These are phyloP conservation scores for Cosmorhoe ocellata DNA, from an alignment of 2,888 invertebrate genomes.

Conservation along the genomic window DNA sequence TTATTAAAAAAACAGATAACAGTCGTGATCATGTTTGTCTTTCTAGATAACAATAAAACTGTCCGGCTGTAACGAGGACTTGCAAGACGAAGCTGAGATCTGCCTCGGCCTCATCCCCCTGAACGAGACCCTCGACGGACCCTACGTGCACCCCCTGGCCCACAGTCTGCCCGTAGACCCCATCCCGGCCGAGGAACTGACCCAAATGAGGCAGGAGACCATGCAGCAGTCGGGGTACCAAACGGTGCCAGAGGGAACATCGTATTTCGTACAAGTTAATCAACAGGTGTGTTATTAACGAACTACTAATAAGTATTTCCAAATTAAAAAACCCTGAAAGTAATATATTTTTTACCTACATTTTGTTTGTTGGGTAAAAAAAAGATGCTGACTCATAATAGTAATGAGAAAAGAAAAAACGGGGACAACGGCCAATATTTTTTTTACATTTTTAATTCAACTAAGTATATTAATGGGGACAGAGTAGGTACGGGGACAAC, in stretches of 20 bases:
- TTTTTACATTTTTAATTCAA: too few species aligned
- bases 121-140: constrained; percentile 28
- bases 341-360: too few species aligned
- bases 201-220: background rate
- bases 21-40: background rate
- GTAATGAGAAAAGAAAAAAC: too few species aligned
- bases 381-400: too few species aligned
- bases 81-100: constrained; percentile 56
- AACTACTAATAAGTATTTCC: background rate
- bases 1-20: too few species aligned
- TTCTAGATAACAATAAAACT: constrained; percentile 54
- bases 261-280: constrained; percentile 5
- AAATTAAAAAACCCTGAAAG: background rate
- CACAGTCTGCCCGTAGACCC: constrained; percentile 50
- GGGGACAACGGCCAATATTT: too few species aligned
- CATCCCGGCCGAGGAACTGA: constrained; percentile 36
- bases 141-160: constrained; percentile 52
- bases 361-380: too few species aligned
- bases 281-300: constrained; percentile 3
- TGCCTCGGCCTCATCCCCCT: constrained; percentile 59
- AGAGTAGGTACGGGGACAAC: too few species aligned
- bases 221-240: background rate
- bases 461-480: too few species aligned
- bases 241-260: constrained; percentile 1
- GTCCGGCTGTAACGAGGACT: constrained; percentile 60